Evolutionary conservation across 2,113 vertebrate genomes (phyloP), one percentile per base, ranked within the genome.

Genomic region (Passer domesticus): DNA sequence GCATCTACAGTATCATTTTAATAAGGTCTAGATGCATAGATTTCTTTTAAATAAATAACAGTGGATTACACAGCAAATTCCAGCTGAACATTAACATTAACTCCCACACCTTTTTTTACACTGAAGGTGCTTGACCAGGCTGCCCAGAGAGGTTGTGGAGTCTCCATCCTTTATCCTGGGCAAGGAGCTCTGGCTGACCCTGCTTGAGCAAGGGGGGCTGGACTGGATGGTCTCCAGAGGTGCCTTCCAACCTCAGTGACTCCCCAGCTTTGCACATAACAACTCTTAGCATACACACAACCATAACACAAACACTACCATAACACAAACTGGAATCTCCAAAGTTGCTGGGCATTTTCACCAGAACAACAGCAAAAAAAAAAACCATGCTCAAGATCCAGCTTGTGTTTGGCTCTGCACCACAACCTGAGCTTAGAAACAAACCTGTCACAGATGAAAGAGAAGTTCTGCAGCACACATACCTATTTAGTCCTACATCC

Each of bases 231-330:
- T 43, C 15, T 47, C 78, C 39, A 83, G 41, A 79, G 21, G 7
- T 28, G 7, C 39, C 20, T 55, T 79, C 35, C 66, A 79, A 33
- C 24, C 21, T 52, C 66, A 85, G 5, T 0, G 2, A 74, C 31
- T 80, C 30, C 22, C 6, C 8, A 27, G 72, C 41, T 84, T 19
- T 25, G 12, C 13, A 55, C 4, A 3, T 13, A 73, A 20, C 30
- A 33, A 30, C 28, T 33, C 16, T 68, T 33, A 74, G 43, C 2
- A 4, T 9, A 37, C 25, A 17, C 30, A 64, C 7, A 88, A 33
- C n/a, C 0, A 0, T 31, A 73, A 53, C 6, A 7, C 4, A 5
- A 69, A 83, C 1, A 1, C 16, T 31, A 33, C n/a, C 0, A 0
- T n/a, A 73, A 53, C 6, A 7, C 4, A 5, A 69, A 83, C n/a